Base-by-base conservation (phyloP, 2,113 vertebrate genomes). In the Actinemys pallida region DNA sequence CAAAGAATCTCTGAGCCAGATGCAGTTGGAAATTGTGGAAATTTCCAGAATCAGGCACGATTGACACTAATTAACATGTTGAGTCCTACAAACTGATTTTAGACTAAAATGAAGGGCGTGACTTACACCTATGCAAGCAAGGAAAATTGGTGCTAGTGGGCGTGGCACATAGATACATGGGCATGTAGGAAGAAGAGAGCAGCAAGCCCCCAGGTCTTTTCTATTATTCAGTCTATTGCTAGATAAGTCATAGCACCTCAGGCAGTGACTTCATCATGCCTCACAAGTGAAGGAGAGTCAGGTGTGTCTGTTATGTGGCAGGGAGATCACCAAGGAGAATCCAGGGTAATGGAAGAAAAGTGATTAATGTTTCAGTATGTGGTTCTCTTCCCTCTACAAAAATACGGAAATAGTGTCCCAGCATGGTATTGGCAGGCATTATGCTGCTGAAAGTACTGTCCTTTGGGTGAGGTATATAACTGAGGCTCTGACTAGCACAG, bases 211-310 rank as follows among this genome's bases (percentile, higher is more conserved):
- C 1, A 20, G 4, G 5, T 47, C 89, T 53, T 82, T 90, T 82
- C 92, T 80, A 50, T 76, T 52, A 87, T 91, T 93, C 82, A 86
- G 19, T 50, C 69, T 92, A 29, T 91, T 95, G 81, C 89, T 95
- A 49, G 0, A n/a, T 13, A 62, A 93, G 90, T 91, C 29, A 39
- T 53, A 93, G 78, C 86, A 93, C 45, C 45, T 47, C 45, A 47
- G 45, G 8, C 45, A 47, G 69, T 54, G 39, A 45, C 76, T 93
- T 76, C 72, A 88, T 88, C 62, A 62, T 69, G 72, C 82, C 3
- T 87, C 56, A 80, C 45, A 92, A 83, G 82, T 86, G 78, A 92
- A 83, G 88, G 45, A 87, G 82, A 90, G 83, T 84, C 81, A 88
- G 83, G 10, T 39, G 75, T 45, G 76, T 56, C 29, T 86, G 49